Evolutionary conservation across 1,140 invertebrate species (phyloP), one percentile per base, ranked within the genome.

Genomic region (Eupeodes corollae): DNA sequence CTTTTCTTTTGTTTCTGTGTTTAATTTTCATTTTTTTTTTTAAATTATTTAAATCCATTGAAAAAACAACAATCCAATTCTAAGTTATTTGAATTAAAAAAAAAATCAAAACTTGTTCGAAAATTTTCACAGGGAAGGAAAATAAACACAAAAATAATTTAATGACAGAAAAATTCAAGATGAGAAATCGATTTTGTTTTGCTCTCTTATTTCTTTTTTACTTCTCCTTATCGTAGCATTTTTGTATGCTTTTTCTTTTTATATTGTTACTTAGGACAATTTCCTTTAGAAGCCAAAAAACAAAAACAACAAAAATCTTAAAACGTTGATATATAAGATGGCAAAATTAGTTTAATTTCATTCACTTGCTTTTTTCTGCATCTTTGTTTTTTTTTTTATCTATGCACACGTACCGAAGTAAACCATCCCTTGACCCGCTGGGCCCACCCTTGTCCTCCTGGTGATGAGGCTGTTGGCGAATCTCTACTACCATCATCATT

Each of bases 381-480:
- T 35, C 34, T 35, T 35, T 35, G 12, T 35, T 35, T n/a, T 35
- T 41, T 18, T 21, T 41, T 41, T 18, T 41, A 41, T 41, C 19
- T 41, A 18, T 57, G 49, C 56, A 67, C 64, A 71, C 76, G 69
- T 77, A 78, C 75, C 76, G 75, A 76, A 72, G 70, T 74, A 73
- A 78, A 76, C 76, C 76, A 78, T 69, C 74, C 72, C 63, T 75
- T 75, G 73, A 78, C 75, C 74, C 74, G 76, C 69, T 77, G 75
- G 73, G 75, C 76, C 76, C 76, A 77, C 71, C 76, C 75, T 67
- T 75, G 72, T 75, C 69, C 75, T 70, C 75, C 70, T 69, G 74
- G 70, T 56, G 73, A 71, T 70, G 69, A 63, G 59, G 68, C 63
- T 58, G 62, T 63, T 59, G 64, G 57, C 55, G 60, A 48, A 61